Evolutionary conservation across 2,113 vertebrate genomes (phyloP).

Genomic region (Hypomesus transpacificus): DNA sequence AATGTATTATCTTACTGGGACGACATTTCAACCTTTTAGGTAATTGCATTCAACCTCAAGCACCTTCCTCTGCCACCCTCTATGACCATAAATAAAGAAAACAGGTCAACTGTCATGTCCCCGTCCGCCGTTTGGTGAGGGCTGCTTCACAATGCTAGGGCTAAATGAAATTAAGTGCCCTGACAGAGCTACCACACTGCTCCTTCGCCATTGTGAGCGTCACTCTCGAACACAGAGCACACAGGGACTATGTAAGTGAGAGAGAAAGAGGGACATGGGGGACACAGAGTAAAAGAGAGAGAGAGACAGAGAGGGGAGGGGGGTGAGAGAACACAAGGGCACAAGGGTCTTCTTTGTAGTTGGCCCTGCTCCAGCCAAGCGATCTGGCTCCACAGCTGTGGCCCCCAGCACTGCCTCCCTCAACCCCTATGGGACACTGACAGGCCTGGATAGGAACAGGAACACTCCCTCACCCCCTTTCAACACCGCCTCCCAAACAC

Average conservation of each 20-base stretch:
- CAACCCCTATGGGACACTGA: slow-evolving; percentile 44
- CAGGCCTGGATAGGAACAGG: slow-evolving; percentile 37
- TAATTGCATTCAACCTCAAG: slow-evolving; percentile 1
- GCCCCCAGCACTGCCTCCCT: slow-evolving; percentile 40
- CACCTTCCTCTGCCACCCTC: background rate
- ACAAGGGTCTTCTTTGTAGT: slow-evolving; percentile 42
- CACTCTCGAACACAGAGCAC: background rate
- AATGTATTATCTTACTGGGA: background rate
- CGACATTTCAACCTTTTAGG: background rate
- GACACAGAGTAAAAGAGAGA: background rate
- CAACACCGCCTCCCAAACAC: background rate
- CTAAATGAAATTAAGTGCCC: slow-evolving; percentile 29
- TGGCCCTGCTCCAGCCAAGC: slow-evolving; percentile 59
- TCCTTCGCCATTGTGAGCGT: slow-evolving; percentile 31
- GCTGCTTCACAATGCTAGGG: background rate
- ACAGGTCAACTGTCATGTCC: background rate
- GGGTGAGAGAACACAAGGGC: slow-evolving; percentile 49
- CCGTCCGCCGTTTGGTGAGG: background rate
- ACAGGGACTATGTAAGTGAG: background rate
- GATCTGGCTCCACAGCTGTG: slow-evolving; percentile 63
- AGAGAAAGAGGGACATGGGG: background rate
- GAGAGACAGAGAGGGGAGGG: slow-evolving; percentile 15
- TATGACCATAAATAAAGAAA: slow-evolving; percentile 4
- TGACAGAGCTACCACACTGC: slow-evolving; percentile 35
- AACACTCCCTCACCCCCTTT: slow-evolving; percentile 12